phyloP scores from a whole-genome alignment of 2,797 vertebrate genomes.

The Spinus olivaceus region DNA sequence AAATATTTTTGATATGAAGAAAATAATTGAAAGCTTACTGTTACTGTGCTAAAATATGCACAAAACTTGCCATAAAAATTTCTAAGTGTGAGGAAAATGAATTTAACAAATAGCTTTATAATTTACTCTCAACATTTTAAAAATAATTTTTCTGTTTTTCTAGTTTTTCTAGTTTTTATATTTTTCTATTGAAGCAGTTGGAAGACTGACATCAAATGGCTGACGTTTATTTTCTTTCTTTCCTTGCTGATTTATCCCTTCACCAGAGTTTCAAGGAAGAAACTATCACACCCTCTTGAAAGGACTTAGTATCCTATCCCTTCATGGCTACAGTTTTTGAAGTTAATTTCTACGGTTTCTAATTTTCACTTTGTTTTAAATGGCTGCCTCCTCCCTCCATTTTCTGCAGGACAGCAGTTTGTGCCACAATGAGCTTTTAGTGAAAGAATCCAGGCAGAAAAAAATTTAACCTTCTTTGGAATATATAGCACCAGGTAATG shows the following conservation, averaged over 20 bases:
- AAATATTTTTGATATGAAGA: background rate
- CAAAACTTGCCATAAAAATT: background rate
- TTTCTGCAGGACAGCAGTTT: background rate
- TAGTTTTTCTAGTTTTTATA: too few relatives aligned
- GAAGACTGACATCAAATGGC: background rate
- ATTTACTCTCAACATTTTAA: background rate
- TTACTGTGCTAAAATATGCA: background rate
- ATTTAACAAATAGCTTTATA: background rate
- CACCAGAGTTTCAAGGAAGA: background rate
- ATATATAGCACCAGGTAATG: background rate
- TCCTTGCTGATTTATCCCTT: background rate
- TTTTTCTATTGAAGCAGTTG: background rate
- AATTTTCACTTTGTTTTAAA: background rate
- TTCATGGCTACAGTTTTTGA: background rate
- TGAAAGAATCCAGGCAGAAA: background rate
- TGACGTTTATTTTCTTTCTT: background rate
- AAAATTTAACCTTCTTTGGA: background rate
- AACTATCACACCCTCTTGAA: background rate
- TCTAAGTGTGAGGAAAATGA: background rate
- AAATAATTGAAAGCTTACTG: background rate
- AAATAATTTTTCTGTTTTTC: background rate
- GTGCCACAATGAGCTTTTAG: background rate
- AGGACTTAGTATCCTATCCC: background rate
- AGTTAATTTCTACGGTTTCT: background rate
- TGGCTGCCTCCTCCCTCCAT: background rate